Percentiles rank a stretch among this genome's conserved stretches.
These are phyloP conservation scores for Monarcha castaneiventris DNA, from an alignment of 2,113 vertebrate species.

Conservation along the genomic window DNA sequence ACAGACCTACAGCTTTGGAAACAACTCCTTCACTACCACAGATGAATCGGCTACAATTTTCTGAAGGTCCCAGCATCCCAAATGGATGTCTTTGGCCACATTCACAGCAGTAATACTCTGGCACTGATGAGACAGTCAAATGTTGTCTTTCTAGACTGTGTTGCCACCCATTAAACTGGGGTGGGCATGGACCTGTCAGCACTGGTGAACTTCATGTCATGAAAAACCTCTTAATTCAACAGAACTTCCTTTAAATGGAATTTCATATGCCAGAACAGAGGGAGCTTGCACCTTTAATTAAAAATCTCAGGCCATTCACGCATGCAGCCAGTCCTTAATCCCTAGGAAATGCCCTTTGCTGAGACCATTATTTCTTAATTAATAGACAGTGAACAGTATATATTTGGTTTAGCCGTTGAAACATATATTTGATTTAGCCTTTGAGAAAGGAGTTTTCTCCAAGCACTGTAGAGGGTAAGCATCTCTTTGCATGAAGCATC, in stretches of 20 bases:
- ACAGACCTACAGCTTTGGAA: neutral
- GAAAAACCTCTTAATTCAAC: neutral
- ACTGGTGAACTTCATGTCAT: neutral
- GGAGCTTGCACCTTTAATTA: conserved; percentile 39
- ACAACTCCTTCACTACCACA: neutral
- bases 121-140: neutral
- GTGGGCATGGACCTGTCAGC: neutral
- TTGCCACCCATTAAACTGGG: neutral
- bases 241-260: conserved; percentile 35
- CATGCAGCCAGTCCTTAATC: conserved; percentile 6
- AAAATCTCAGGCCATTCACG: conserved; percentile 27
- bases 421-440: neutral
- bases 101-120: neutral
- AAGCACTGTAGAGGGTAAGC: neutral
- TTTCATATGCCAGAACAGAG: conserved; percentile 8
- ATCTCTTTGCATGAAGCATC: neutral
- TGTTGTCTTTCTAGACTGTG: neutral
- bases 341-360: neutral
- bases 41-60: neutral
- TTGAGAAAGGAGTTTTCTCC: neutral
- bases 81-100: neutral
- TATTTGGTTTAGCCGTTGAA: neutral
- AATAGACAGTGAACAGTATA: neutral
- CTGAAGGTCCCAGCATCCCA: neutral
- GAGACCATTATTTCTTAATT: conserved; percentile 37